Base-by-base conservation (phyloP, 2,113 vertebrate genomes). In the Ptyas mucosa region DNA sequence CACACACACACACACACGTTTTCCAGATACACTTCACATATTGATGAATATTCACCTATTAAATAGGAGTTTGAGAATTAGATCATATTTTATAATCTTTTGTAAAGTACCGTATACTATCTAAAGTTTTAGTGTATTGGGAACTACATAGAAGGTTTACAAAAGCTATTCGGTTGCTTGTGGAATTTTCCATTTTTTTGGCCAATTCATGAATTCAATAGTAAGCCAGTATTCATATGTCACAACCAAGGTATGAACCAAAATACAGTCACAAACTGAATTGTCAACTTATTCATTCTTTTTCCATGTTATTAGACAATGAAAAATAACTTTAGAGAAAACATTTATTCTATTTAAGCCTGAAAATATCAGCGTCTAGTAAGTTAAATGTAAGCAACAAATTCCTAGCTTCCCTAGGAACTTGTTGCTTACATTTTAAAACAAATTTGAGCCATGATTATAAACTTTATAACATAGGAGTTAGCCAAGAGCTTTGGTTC, bases 381-480 rank as follows among this genome's bases (percentile, higher is more conserved):
- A 49, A 91, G 90, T 90, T 43, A 23, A 93, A 69, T 69, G 29
- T 69, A 69, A 69, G 5, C 12, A 69, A 64, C 12, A 89, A 92
- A 69, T 1, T 34, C 12, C 24, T 90, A 88, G 61, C 92, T 95
- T 29, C 55, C 34, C 14, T 61, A 54, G 39, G 81, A 15, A 93
- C n/a, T 4, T 20, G 91, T 88, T 91, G 93, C 93, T 95, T 90
- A 95, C 94, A 94, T 93, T 94, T 94, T 85, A 12, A 94, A 94
- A 95, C n/a, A 94, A 94, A 95, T 21, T 85, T 95, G 52, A 94
- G 18, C 5, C 69, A 92, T 18, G 94, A 54, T 91, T 91, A 93
- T 87, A 92, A 10, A 34, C 93, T 81, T 54, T 29, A 94, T 69
- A 95, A 90, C 53, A 64, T 81, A 90, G 58, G 95, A 92, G 93